phyloP scores from a whole-genome alignment of 2,888 invertebrate species.

The Ophion slaviceki region DNA sequence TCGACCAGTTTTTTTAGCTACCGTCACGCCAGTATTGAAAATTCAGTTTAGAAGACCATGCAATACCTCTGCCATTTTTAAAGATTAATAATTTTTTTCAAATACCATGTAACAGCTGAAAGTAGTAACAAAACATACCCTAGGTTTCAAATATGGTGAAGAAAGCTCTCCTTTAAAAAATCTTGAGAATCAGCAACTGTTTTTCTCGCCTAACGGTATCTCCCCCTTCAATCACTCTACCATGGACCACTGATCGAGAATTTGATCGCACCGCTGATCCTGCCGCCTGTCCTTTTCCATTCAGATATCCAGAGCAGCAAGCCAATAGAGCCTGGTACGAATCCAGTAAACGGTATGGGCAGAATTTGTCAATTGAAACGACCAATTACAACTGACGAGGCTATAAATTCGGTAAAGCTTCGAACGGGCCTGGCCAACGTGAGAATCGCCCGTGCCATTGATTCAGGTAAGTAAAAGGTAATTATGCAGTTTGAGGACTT shows the following conservation, averaged over 20 bases:
- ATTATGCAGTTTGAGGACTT: background rate
- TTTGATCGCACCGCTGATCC: background rate
- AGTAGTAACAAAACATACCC: no score
- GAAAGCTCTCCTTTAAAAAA: no score
- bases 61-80: no score
- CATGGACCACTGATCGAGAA: background rate
- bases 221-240: background rate
- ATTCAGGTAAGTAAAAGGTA: conserved; percentile 71
- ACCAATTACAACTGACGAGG: conserved; percentile 86
- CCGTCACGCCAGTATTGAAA: no score
- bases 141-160: no score
- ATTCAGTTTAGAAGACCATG: no score
- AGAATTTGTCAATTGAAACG: conserved; percentile 85
- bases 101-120: no score
- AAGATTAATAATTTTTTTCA: no score
- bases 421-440: conserved; percentile 89
- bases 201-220: no score
- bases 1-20: no score
- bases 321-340: conserved; percentile 77
- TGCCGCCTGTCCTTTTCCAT: background rate
- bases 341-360: conserved; percentile 85
- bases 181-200: no score
- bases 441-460: conserved; percentile 88
- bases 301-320: conserved; percentile 73
- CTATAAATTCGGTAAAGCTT: conserved; percentile 88